phyloP scores from a whole-genome alignment of 1,140 invertebrate genomes.

The Aleiodes sp. region DNA sequence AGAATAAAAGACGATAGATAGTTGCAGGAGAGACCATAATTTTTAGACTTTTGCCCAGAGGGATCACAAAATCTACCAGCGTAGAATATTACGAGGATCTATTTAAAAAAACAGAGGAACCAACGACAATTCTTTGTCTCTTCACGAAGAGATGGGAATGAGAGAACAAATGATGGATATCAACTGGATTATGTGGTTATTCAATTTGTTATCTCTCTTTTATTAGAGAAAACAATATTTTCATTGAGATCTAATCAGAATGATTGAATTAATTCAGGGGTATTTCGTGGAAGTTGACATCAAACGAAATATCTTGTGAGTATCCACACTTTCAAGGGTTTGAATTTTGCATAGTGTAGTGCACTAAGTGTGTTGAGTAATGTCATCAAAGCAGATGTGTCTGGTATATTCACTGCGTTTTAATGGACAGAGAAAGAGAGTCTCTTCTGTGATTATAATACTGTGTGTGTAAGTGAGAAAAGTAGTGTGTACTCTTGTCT shows the following conservation, averaged over 20 bases:
- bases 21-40: not conserved
- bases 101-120: not conserved
- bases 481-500: not conserved
- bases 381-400: not conserved
- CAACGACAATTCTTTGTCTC: not conserved
- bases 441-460: no score
- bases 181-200: not conserved
- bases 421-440: not conserved
- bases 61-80: not conserved
- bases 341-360: no score
- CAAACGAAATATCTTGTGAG: not conserved
- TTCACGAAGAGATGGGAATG: no score
- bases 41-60: not conserved
- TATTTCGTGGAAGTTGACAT: not conserved
- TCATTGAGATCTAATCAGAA: not conserved
- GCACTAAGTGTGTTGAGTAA: not conserved
- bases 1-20: not conserved
- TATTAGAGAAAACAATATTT: not conserved
- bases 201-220: slow-evolving; percentile 10
- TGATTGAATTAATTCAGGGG: no score
- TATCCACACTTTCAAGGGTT: no score
- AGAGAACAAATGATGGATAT: slow-evolving; percentile 7
- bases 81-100: not conserved
- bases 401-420: not conserved
- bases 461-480: not conserved